Evolutionary conservation across 2,797 vertebrate species (phyloP), one percentile per base, ranked within the genome.

Genomic region (Sebastes vulpes): DNA sequence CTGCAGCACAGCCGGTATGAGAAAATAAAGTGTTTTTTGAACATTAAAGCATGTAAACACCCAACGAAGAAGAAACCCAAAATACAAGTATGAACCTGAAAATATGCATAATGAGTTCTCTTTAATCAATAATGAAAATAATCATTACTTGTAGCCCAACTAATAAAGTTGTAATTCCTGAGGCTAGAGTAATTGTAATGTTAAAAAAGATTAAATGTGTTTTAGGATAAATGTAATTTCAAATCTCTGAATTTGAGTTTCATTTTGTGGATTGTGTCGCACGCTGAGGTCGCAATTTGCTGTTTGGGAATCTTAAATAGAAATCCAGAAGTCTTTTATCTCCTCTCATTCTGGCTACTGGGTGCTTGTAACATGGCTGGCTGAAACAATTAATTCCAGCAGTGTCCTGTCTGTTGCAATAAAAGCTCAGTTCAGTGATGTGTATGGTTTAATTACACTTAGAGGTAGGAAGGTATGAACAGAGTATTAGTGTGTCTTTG

Each of bases 401-500:
- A 38, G 65, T 80, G 65, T 79, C 65, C 71, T 91, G 73, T 88
- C 90, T 84, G 79, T 85, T 83, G 65, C 78, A 86, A 83, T 85
- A 69, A 77, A 56, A 58, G 32, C 52, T 77, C 21, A 61, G 53
- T 77, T 87, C 77, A 77, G 54, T 75, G 79, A 85, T 82, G 85
- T 56, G 83, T 60, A 52, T 72, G 52, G 78, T 80, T 85, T 77
- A 94, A 93, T 93, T 89, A 90, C 77, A 60, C 61, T 79, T 80
- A 35, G 52, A 76, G 69, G 65, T 67, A 63, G 65, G 9, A 56
- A 70, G 48, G 65, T 66, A 76, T 70, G 64, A 69, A 42, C 3
- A 53, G 42, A 60, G 20, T n/a, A 18, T 75, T 21, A 66, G 56
- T 70, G 48, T 42, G 16, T 52, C 20, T 67, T 63, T 52, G 46